Conservation (phyloP, 2,797 vertebrate species). For the Cyclopterus lumpus region DNA sequence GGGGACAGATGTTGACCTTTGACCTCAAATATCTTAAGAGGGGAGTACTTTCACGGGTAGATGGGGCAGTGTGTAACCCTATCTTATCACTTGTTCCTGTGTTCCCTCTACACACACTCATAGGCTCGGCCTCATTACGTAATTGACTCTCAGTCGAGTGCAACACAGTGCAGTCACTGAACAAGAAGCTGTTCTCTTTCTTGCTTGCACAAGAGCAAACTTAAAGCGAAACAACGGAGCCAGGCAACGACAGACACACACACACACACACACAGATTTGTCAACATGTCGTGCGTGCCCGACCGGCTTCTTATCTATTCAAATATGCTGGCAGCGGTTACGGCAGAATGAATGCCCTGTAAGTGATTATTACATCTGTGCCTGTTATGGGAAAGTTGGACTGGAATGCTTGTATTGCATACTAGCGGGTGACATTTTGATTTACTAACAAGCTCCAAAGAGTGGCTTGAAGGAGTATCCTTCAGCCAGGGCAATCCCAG, state of each 20-base stretch:
- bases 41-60: slow-evolving; percentile 12
- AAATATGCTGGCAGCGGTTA: slow-evolving; percentile 21
- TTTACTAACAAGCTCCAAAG: background rate
- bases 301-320: background rate
- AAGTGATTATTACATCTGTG: background rate
- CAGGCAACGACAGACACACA: slow-evolving; percentile 28
- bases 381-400: slow-evolving; percentile 27
- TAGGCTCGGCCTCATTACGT: slow-evolving; percentile 49
- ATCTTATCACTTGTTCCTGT: slow-evolving; percentile 4
- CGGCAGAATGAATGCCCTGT: background rate
- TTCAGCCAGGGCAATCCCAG: background rate
- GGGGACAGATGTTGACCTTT: slow-evolving; percentile 49
- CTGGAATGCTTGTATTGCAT: background rate
- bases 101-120: background rate
- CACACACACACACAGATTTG: slow-evolving; percentile 14
- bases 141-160: slow-evolving; percentile 48
- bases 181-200: slow-evolving; percentile 58
- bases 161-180: slow-evolving; percentile 30
- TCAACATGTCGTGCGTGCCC: slow-evolving; percentile 22
- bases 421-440: background rate
- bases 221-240: slow-evolving; percentile 58
- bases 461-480: slow-evolving; percentile 35
- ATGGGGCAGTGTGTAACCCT: slow-evolving; percentile 9
- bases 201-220: slow-evolving; percentile 50
- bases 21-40: slow-evolving; percentile 34